phyloP scores from a whole-genome alignment of 2,888 invertebrate species.

The Scaptomyza reducta region DNA sequence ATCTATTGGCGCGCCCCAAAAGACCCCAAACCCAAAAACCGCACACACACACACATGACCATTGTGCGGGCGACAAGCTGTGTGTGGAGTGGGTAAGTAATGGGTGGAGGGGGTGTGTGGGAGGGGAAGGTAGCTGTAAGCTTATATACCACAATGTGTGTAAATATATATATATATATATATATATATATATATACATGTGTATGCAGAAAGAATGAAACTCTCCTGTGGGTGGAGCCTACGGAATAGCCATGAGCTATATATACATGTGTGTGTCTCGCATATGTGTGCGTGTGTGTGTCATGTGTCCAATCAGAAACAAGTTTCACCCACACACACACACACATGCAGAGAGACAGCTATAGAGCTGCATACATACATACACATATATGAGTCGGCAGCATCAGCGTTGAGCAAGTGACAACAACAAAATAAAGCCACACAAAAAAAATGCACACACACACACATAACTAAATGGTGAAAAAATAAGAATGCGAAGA shows the following conservation, averaged over 20 bases:
- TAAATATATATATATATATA: no score
- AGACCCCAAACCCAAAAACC: slow-evolving; percentile 22
- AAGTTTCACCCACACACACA: slow-evolving; percentile 41
- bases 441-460: slow-evolving; percentile 9
- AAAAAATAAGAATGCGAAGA: slow-evolving; percentile 9
- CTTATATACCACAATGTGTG: slow-evolving; percentile 31
- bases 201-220: slow-evolving; percentile 27
- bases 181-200: not conserved
- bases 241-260: slow-evolving; percentile 56
- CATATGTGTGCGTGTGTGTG: slow-evolving; percentile 41
- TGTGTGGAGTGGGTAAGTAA: not conserved
- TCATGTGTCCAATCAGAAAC: slow-evolving; percentile 77
- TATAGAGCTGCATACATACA: not conserved
- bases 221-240: slow-evolving; percentile 68
- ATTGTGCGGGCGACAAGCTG: slow-evolving; percentile 37
- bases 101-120: not conserved
- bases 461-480: slow-evolving; percentile 1
- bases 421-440: slow-evolving; percentile 27
- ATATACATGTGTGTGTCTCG: slow-evolving; percentile 41
- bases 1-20: slow-evolving; percentile 60
- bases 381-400: slow-evolving; percentile 12
- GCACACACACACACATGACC: slow-evolving; percentile 43
- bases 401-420: slow-evolving; percentile 32
- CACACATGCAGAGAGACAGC: slow-evolving; percentile 20
- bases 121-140: slow-evolving; percentile 10